phyloP scores from a whole-genome alignment of 2,888 invertebrate genomes.

The Cataglyphis cursor region DNA sequence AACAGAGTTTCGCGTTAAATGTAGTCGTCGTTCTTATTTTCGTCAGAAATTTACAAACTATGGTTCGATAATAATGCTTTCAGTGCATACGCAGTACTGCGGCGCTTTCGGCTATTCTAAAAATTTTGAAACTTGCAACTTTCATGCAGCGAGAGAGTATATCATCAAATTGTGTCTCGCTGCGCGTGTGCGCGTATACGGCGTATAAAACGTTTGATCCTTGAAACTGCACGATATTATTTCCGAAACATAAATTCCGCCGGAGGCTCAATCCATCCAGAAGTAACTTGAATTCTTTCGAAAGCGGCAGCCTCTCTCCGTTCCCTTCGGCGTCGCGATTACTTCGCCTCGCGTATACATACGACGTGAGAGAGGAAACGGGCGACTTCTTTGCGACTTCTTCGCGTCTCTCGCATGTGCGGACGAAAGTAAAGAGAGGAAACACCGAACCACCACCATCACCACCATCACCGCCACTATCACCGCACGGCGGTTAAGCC shows the following conservation, averaged over 20 bases:
- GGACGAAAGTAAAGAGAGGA: constrained; percentile 63
- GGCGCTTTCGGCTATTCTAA: not conserved
- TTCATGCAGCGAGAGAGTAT: constrained; percentile 2
- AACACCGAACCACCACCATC: constrained; percentile 34
- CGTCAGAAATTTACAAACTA: not conserved
- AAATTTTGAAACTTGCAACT: constrained; percentile 15
- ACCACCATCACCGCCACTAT: not conserved
- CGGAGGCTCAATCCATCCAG: constrained; percentile 31
- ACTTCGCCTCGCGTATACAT: constrained; percentile 28
- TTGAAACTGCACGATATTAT: constrained; percentile 40
- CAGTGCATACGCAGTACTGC: not conserved
- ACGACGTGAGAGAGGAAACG: constrained; percentile 67
- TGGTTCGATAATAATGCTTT: constrained; percentile 13
- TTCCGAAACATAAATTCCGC: constrained; percentile 50
- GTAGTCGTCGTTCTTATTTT: not conserved
- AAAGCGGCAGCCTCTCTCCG: not conserved
- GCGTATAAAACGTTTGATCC: constrained; percentile 31
- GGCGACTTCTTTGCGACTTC: constrained; percentile 64
- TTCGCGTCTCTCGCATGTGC: constrained; percentile 73
- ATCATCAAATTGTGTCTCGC: constrained; percentile 33
- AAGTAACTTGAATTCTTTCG: constrained; percentile 38
- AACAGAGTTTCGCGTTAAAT: not conserved
- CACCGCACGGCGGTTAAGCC: constrained; percentile 80
- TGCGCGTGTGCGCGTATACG: constrained; percentile 16
- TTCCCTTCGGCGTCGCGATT: constrained; percentile 7